Evolutionary conservation across 2,888 invertebrate genomes (phyloP).

Genomic region (Melanchra persicariae): DNA sequence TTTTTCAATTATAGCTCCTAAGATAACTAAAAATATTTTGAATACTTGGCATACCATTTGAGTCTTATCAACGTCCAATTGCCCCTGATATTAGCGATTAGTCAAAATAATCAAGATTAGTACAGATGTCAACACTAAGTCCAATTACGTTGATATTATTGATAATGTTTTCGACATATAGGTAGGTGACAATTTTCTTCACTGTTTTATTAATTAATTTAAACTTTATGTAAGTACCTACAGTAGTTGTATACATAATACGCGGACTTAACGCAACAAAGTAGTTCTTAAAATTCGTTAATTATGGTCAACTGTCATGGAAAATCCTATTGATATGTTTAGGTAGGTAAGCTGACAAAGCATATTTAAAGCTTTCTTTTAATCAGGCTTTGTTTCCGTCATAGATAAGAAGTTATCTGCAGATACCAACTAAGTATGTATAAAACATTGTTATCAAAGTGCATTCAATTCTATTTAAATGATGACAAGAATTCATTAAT

Average conservation of each 20-base stretch:
- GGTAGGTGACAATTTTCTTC: not conserved
- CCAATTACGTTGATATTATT: conserved; percentile 18
- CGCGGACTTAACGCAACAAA: too few species aligned
- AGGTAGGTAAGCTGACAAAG: too few species aligned
- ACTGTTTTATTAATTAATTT: too few species aligned
- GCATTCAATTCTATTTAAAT: not conserved
- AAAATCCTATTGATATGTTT: too few species aligned
- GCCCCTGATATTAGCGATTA: conserved; percentile 19
- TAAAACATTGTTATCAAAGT: conserved; percentile 1
- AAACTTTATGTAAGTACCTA: too few species aligned
- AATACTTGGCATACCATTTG: not conserved
- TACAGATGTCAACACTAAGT: not conserved
- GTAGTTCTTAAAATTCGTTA: too few species aligned
- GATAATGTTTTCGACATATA: too few species aligned
- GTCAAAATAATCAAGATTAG: conserved; percentile 16
- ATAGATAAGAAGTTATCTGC: not conserved
- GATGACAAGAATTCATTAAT: conserved; percentile 7
- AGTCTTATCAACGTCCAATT: conserved; percentile 10
- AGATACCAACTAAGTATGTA: not conserved
- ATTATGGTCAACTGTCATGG: too few species aligned
- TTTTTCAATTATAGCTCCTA: too few species aligned
- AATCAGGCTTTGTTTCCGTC: not conserved
- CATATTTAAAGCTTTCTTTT: not conserved
- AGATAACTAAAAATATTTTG: too few species aligned
- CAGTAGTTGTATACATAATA: too few species aligned